Conservation (phyloP, 2,888 invertebrate species). For the Drosophila yooni region DNA sequence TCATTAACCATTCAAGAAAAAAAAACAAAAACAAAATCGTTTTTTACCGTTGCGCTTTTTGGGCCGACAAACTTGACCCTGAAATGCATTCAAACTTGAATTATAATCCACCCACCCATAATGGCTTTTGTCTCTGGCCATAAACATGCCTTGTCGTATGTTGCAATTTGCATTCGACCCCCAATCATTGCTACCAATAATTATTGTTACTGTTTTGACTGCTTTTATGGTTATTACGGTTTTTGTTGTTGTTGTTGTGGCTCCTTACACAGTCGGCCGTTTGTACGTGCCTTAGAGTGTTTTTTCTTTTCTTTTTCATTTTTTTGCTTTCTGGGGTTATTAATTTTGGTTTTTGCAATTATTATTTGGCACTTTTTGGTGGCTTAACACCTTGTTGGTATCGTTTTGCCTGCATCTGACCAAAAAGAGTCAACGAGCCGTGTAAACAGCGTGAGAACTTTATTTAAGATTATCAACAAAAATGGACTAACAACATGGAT, state of each 20-base stretch:
- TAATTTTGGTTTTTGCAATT: conserved; percentile 34
- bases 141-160: conserved; percentile 35
- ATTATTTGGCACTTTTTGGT: conserved; percentile 48
- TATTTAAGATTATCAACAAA: conserved; percentile 66
- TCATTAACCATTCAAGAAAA: conserved; percentile 36
- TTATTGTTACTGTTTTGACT: conserved; percentile 27
- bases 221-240: neutral
- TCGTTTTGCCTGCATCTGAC: conserved; percentile 57
- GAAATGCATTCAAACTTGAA: conserved; percentile 43
- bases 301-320: conserved; percentile 21
- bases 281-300: conserved; percentile 56
- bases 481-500: conserved; percentile 23
- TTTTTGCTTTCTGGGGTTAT: conserved; percentile 35
- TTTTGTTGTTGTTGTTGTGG: conserved; percentile 9
- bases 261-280: conserved; percentile 52
- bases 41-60: conserved; percentile 13
- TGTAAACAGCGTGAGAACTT: conserved; percentile 83
- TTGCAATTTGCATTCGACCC: conserved; percentile 79
- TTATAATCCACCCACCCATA: conserved; percentile 41
- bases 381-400: conserved; percentile 56
- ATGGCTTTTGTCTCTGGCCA: conserved; percentile 7
- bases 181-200: conserved; percentile 48
- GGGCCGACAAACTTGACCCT: conserved; percentile 55
- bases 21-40: neutral
- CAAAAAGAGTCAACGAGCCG: conserved; percentile 73